Evolutionary conservation across 2,888 invertebrate species (phyloP).

Genomic region (Bursaphelenchus okinawaensis): DNA sequence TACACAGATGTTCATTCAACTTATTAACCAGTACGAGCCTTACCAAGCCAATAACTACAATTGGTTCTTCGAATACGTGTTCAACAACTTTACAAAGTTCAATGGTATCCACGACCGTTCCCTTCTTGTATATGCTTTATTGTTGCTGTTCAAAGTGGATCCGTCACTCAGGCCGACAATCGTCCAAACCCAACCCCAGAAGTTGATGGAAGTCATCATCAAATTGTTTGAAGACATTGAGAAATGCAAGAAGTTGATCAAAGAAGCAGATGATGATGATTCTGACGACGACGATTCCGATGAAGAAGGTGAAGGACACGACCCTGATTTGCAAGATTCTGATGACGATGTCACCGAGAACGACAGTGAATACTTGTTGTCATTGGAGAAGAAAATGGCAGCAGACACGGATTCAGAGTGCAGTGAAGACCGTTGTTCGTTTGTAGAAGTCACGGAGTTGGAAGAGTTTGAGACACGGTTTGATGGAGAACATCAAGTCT

Average conservation of each 20-base stretch:
- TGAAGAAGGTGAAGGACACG: constrained; percentile 26
- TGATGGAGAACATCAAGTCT: constrained; percentile 28
- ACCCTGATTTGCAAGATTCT: constrained; percentile 31
- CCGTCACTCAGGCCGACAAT: constrained; percentile 21
- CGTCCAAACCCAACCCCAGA: constrained; percentile 19
- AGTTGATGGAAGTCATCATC: constrained; percentile 6
- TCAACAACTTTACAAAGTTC: constrained; percentile 20
- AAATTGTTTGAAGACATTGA: constrained; percentile 31
- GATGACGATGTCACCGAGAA: constrained; percentile 39
- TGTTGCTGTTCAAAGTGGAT: constrained; percentile 17
- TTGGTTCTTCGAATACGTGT: constrained; percentile 29
- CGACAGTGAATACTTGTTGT: constrained; percentile 29
- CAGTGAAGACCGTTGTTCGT: constrained; percentile 29
- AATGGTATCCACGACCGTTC: constrained; percentile 34
- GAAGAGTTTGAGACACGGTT: constrained; percentile 28
- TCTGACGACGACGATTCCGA: constrained; percentile 23
- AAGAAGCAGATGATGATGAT: constrained; percentile 22
- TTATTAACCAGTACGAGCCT: constrained; percentile 21
- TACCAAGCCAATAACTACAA: constrained; percentile 22
- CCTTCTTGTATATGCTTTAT: constrained; percentile 31
- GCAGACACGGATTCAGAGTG: constrained; percentile 26
- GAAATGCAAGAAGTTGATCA: constrained; percentile 28
- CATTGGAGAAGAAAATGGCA: constrained; percentile 10
- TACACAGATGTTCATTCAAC: constrained; percentile 24
- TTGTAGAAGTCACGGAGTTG: constrained; percentile 35